Percentiles rank a stretch among this genome's conserved stretches.
phyloP scores from a whole-genome alignment of 2,797 vertebrate genomes.

The Eulemur albifrons region DNA sequence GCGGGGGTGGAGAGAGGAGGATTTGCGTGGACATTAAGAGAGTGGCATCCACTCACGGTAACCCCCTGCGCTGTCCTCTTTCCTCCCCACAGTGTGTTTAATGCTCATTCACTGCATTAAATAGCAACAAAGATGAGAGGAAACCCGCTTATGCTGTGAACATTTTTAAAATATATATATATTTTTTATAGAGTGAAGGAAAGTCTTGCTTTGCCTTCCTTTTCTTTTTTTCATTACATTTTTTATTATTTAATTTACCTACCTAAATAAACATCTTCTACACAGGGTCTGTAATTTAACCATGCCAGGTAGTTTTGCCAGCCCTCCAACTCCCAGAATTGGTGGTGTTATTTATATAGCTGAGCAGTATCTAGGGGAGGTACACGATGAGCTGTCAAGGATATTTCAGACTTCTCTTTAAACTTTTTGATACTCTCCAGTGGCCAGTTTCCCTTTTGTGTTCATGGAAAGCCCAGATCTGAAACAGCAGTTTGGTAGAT shows the following conservation, averaged over 20 bases:
- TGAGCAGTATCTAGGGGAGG: not conserved
- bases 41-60: not conserved
- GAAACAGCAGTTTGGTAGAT: not conserved
- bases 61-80: not conserved
- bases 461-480: conserved; percentile 16
- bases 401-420: conserved; percentile 46
- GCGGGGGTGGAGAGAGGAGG: not conserved
- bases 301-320: conserved; percentile 40
- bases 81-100: not conserved
- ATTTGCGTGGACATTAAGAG: not conserved
- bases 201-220: conserved; percentile 21
- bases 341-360: not conserved
- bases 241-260: conserved; percentile 33
- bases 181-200: not conserved
- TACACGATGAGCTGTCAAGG: not conserved
- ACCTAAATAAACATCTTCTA: not conserved
- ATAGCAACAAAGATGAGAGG: not conserved
- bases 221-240: not conserved
- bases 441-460: not conserved
- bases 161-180: not conserved
- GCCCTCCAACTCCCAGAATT: not conserved
- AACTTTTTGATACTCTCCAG: not conserved
- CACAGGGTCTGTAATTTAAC: not conserved
- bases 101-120: not conserved
- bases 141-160: conserved; percentile 1